Percentiles rank a stretch among this genome's conserved stretches.
Conservation (phyloP, 1,140 invertebrate species). For the Drosophila hydei region DNA sequence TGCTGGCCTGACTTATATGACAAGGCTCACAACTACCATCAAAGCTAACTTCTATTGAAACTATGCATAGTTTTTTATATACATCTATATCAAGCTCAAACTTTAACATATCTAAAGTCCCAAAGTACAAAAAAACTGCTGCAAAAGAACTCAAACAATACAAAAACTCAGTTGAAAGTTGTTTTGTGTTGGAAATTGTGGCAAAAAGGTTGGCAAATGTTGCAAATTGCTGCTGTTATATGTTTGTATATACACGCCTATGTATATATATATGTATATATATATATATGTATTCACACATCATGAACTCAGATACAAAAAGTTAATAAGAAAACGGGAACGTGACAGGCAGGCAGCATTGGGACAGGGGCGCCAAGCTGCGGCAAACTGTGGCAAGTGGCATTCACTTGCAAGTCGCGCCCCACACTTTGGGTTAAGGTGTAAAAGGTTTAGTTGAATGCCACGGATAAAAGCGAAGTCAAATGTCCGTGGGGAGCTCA, state of each 20-base stretch:
- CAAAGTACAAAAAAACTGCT: conserved; percentile 20
- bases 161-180: conserved; percentile 26
- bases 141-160: conserved; percentile 39
- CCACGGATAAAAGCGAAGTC: conserved; percentile 11
- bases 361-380: conserved; percentile 23
- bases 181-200: conserved; percentile 28
- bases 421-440: conserved; percentile 6
- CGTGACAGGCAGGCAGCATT: conserved; percentile 56
- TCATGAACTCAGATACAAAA: conserved; percentile 67
- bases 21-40: too few relatives aligned
- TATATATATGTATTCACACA: conserved; percentile 52
- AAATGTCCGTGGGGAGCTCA: conserved; percentile 13
- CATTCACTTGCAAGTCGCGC: conserved; percentile 28
- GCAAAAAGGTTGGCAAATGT: conserved; percentile 39
- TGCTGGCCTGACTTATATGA: too few relatives aligned
- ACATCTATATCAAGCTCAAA: neutral
- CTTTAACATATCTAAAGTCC: neutral
- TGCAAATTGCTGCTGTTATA: conserved; percentile 25
- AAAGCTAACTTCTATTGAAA: too few relatives aligned
- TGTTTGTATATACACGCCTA: conserved; percentile 7
- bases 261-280: conserved; percentile 7
- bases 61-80: too few relatives aligned
- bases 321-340: conserved; percentile 66
- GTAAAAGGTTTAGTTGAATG: conserved; percentile 43
- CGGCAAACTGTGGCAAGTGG: too few relatives aligned